Evolutionary conservation across 2,888 invertebrate genomes (phyloP).

Genomic region (Allophyes oxyacanthae): DNA sequence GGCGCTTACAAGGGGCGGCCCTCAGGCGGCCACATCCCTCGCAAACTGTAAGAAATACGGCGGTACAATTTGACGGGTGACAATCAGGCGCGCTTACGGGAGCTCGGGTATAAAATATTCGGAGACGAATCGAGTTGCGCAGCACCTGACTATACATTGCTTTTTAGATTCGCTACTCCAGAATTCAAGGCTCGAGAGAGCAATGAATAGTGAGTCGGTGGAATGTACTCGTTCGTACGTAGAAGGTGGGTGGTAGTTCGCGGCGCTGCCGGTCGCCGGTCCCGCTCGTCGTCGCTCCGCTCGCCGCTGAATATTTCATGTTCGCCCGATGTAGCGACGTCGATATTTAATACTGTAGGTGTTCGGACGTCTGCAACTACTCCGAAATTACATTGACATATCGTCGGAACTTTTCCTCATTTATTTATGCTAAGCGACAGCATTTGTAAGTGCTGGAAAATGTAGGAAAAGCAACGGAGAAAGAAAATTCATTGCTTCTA

Average conservation of each 20-base stretch:
- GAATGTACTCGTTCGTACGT: slow-evolving; percentile 32
- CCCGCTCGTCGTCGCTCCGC: slow-evolving; percentile 45
- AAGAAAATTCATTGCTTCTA: slow-evolving; percentile 10
- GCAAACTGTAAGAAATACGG: slow-evolving; percentile 47
- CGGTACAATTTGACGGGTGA: slow-evolving; percentile 31
- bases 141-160: slow-evolving; percentile 61
- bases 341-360: slow-evolving; percentile 61
- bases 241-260: slow-evolving; percentile 4
- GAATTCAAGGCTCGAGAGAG: slow-evolving; percentile 63
- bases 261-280: slow-evolving; percentile 18
- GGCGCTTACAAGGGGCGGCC: slow-evolving; percentile 41
- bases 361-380: slow-evolving; percentile 52
- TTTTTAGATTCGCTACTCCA: slow-evolving; percentile 57
- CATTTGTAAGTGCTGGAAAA: slow-evolving; percentile 36
- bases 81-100: slow-evolving; percentile 38
- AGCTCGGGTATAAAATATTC: slow-evolving; percentile 47
- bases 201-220: slow-evolving; percentile 56
- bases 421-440: slow-evolving; percentile 45
- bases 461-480: slow-evolving; percentile 8
- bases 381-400: slow-evolving; percentile 53
- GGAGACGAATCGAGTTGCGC: slow-evolving; percentile 39
- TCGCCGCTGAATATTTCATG: slow-evolving; percentile 62
- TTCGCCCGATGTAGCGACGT: slow-evolving; percentile 56
- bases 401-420: slow-evolving; percentile 34
- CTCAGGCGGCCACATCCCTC: slow-evolving; percentile 24